These are phyloP conservation scores for Dusona sp. DNA, from an alignment of 2,888 invertebrate species.

Conservation along the genomic window DNA sequence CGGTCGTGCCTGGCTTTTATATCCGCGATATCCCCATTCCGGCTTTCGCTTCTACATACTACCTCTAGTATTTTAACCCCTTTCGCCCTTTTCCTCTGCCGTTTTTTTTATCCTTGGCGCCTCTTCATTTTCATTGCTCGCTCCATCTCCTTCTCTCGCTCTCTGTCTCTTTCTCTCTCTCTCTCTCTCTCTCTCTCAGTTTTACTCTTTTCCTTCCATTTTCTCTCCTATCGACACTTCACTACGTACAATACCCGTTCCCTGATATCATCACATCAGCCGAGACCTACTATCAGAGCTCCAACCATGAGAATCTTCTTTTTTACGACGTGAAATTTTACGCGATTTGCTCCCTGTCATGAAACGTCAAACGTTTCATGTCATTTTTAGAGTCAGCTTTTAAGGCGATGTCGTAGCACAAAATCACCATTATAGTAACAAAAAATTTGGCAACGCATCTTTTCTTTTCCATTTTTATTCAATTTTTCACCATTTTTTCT, in stretches of 20 bases:
- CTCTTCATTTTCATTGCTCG: slow-evolving; percentile 63
- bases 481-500: no score
- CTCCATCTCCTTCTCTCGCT: slow-evolving; percentile 56
- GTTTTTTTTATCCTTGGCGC: slow-evolving; percentile 60
- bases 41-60: slow-evolving; percentile 41
- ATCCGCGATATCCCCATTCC: slow-evolving; percentile 73
- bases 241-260: slow-evolving; percentile 55
- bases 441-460: no score
- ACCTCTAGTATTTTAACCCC: slow-evolving; percentile 48
- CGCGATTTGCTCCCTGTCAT: slow-evolving; percentile 53
- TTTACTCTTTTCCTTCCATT: slow-evolving; percentile 21
- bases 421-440: slow-evolving; percentile 13
- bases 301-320: slow-evolving; percentile 71
- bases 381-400: slow-evolving; percentile 40
- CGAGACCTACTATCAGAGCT: slow-evolving; percentile 33
- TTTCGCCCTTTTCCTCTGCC: slow-evolving; percentile 57
- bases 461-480: no score
- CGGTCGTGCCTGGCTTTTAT: slow-evolving; percentile 77
- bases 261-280: slow-evolving; percentile 29
- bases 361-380: slow-evolving; percentile 47
- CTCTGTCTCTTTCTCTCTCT: slow-evolving; percentile 22
- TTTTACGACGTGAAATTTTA: slow-evolving; percentile 79
- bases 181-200: slow-evolving; percentile 29
- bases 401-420: not conserved
- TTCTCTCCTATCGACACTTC: slow-evolving; percentile 35